Conservation (phyloP, 2,888 invertebrate species). For the Melangyna quadrimaculata region DNA sequence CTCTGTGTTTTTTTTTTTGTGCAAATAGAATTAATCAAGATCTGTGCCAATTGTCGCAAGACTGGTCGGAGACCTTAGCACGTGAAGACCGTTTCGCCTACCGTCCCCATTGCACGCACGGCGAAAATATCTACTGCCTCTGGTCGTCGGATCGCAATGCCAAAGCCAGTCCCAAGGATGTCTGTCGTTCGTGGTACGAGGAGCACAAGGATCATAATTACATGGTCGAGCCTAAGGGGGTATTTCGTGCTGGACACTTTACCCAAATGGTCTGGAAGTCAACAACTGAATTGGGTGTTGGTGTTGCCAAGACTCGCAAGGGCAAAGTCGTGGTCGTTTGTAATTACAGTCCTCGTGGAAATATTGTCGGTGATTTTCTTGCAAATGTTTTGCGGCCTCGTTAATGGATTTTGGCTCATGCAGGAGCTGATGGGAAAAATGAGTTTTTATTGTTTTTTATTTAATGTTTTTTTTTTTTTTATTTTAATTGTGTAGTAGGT, state of each 20-base stretch:
- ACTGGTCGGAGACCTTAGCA: conserved; percentile 88
- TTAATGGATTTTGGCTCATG: conserved; percentile 32
- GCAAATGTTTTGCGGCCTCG: conserved; percentile 73
- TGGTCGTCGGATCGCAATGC: conserved; percentile 83
- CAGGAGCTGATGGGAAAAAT: background rate
- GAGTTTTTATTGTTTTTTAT: too few relatives aligned
- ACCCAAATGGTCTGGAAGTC: conserved; percentile 89
- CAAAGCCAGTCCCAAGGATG: conserved; percentile 82
- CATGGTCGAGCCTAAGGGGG: conserved; percentile 79
- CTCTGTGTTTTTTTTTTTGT: conserved; percentile 73
- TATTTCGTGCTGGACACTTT: conserved; percentile 85
- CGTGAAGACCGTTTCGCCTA: conserved; percentile 85
- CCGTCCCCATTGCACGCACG: conserved; percentile 84
- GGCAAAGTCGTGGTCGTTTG: conserved; percentile 91
- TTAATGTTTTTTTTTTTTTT: conserved; percentile 9
- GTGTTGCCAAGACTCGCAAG: conserved; percentile 86
- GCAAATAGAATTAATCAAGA: conserved; percentile 84
- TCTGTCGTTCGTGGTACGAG: conserved; percentile 83
- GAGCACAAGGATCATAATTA: conserved; percentile 83
- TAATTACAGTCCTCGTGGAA: conserved; percentile 75
- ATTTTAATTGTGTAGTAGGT: conserved; percentile 40
- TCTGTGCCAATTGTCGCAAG: conserved; percentile 85
- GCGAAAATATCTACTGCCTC: conserved; percentile 84
- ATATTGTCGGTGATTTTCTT: conserved; percentile 74
- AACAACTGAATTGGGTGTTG: conserved; percentile 87